Evolutionary conservation across 2,888 invertebrate genomes (phyloP), one percentile per base, ranked within the genome.

Genomic region (Cheilosia variabilis): DNA sequence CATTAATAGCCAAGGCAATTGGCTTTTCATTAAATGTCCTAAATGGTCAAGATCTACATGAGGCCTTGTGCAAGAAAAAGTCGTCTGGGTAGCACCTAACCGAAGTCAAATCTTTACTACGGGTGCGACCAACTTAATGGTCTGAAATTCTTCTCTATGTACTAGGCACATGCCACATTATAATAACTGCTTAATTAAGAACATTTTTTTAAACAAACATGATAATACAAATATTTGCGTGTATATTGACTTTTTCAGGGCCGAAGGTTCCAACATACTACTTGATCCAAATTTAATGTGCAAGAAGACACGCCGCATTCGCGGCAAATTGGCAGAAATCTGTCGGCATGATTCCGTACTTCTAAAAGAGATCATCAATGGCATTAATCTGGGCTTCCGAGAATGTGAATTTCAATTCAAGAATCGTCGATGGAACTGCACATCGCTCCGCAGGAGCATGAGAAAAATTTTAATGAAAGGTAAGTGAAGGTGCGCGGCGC

Each of bases 371-470:
- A 97, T 98, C 90, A 94, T 95, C 75, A 95, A 95, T 89, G 98
- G 98, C 24, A 96, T 97, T 81, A 95, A 95, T 89, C 93, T 96
- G 86, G 97, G 96, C 31, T 96, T 97, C 88, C 94, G 94, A 87
- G 97, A 98, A 94, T 98, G 98, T 91, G 96, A 97, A 88, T 95
- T 95, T 92, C 97, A 97, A 93, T 97, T 98, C 93, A 94, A 96
- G 79, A 95, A 96, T 91, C 94, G 97, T 83, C 94, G 96, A 91
- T 98, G 97, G 98, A 98, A 98, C 92, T 98, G 98, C 91, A 97
- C 97, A 73, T 95, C 96, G 0, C 94, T 95, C 87, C 94, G 96
- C 88, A 94, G 95, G 88, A 97, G 96, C 88, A 95, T 97, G 92
- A 95, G 96, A 91, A 97, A 97, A 93, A 96, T 98, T 90, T 94